Evolutionary conservation across 2,888 invertebrate genomes (phyloP), one percentile per base, ranked within the genome.

Genomic region (Cotesia congregata): DNA sequence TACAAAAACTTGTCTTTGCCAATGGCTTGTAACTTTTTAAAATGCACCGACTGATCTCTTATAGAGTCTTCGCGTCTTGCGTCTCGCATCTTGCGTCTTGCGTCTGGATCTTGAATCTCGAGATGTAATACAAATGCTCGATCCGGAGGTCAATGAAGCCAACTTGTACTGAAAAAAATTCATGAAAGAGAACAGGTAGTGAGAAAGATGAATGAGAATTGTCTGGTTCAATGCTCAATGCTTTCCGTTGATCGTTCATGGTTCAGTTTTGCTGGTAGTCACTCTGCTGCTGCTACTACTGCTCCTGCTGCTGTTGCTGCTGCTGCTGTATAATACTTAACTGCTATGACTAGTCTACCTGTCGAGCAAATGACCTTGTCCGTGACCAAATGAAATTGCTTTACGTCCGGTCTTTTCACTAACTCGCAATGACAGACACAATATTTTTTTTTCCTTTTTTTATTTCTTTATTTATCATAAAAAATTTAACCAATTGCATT

Each of bases 311-410:
- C 50, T 50, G 64, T 67, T 73, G 38, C 50, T 70, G 77, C 70
- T 76, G 78, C 30, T 30, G 30, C 30, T 30, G 30, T 30, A 30
- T 30, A 30, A 30, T 30, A 30, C 30, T 30, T 30, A 30, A 30
- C 30, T 3, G 30, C 50, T 50, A 50, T 50, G 50, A 50, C 50
- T 50, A 50, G 50, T 50, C 77, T 82, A 84, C 83, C 84, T 84
- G 84, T 83, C 83, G 82, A 81, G 75, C 79, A 76, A 50, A 77
- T 79, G 78, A 80, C 78, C 80, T 80, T 79, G 78, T 79, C 83
- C 83, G 80, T 81, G 81, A 82, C 84, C 80, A 82, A 83, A 83
- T 72, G 76, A 81, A 83, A 83, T 83, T 80, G 78, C 76, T 69
- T 76, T 72, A 73, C 73, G 72, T 75, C 76, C 76, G 79, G 77